Base-by-base conservation (phyloP, 2,113 vertebrate genomes). In the Calonectris borealis region DNA sequence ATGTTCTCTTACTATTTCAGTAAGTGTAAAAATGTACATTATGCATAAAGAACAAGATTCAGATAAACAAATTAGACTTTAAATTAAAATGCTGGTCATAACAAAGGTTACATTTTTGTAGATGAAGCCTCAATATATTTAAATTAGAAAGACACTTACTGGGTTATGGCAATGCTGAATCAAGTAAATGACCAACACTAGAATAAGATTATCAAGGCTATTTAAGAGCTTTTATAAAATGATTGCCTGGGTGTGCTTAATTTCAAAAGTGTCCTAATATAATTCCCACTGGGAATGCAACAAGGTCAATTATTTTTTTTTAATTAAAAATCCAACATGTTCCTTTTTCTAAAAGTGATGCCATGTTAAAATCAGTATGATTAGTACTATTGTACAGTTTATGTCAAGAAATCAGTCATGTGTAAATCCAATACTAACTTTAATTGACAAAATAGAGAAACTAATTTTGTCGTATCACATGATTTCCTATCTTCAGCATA, bases 201-300 rank as follows among this genome's bases (percentile, higher is more conserved):
- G 65, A 95, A 76, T 54, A 90, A 89, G 27, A 79, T 81, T 94
- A 54, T 72, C 61, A 40, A 80, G 25, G 25, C 44, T 81, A 44
- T 86, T 96, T 87, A 95, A 76, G 71, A 83, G 69, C 14, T 55
- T 87, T 96, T 68, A 62, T 79, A 83, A 95, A 97, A 90, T 88
- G 62, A 94, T 95, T 82, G 62, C 62, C 38, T 40, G 20, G 8
- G 19, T 90, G 12, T 62, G 38, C 84, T 96, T 96, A 93, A 90
- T 95, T 81, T 96, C 17, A 62, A 40, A 66, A 96, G 18, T 69
- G 26, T 54, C 66, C 40, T 48, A 32, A 85, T 58, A 27, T 46
- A 88, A 80, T 95, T 96, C 36, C 69, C 62, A 76, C 25, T 76
- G 40, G 26, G 38, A 80, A 87, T 65, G 5, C 75, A 91, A 44